phyloP scores from a whole-genome alignment of 2,797 vertebrate species.

The Syncerus caffer region DNA sequence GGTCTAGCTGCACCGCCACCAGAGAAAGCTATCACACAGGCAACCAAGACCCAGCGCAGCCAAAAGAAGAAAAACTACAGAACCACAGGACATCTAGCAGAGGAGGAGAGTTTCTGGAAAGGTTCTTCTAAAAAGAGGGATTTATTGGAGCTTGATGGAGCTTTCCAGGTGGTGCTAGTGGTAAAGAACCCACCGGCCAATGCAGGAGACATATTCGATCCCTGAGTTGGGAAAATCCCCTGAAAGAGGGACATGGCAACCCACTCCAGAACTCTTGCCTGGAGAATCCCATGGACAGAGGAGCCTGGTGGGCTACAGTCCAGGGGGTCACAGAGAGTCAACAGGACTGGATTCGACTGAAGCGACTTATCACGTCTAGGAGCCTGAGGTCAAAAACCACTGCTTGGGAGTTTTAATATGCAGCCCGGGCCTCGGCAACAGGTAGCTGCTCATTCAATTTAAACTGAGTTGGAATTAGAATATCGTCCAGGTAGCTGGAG shows the following conservation, averaged over 20 bases:
- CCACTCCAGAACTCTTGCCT: not conserved
- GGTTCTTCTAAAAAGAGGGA: not conserved
- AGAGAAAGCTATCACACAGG: not conserved
- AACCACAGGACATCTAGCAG: not conserved
- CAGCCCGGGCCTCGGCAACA: not conserved
- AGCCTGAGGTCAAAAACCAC: not conserved
- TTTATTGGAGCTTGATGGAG: not conserved
- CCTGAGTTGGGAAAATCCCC: not conserved
- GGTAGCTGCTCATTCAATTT: not conserved
- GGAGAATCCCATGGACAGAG: not conserved
- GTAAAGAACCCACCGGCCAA: not conserved
- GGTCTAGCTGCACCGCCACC: not conserved
- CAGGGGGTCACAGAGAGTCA: not conserved
- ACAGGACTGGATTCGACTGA: not conserved
- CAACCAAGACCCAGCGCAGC: not conserved
- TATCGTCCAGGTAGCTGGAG: accelerated
- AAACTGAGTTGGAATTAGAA: not conserved
- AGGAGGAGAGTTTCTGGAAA: too few relatives aligned
- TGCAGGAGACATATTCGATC: not conserved
- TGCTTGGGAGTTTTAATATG: too few relatives aligned
- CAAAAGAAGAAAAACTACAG: not conserved
- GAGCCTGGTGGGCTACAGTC: not conserved
- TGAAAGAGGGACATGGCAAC: not conserved
- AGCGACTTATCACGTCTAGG: not conserved
- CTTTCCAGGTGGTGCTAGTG: not conserved